Conservation (phyloP, 2,888 invertebrate genomes). For the Agrenia bidenticulata region DNA sequence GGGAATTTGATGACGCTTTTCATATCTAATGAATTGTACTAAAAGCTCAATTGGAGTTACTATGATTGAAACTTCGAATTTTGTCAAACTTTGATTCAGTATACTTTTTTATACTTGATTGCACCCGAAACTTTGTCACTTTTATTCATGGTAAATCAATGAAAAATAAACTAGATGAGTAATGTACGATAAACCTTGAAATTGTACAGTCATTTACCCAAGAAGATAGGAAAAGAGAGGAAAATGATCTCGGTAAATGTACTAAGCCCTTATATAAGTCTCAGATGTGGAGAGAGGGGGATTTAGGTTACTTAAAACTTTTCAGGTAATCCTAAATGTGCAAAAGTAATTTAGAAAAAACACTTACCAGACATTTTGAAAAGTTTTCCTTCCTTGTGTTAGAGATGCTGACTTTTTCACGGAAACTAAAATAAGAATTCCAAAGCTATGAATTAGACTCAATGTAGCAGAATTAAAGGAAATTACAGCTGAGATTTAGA, state of each 20-base stretch:
- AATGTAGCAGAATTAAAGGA: constrained; percentile 26
- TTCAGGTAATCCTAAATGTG: too few species aligned
- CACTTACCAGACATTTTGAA: constrained; percentile 21
- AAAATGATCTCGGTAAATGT: constrained; percentile 17
- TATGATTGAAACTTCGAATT: too few species aligned
- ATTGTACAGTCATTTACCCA: too few species aligned
- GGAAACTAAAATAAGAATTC: background rate
- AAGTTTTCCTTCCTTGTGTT: constrained; percentile 1
- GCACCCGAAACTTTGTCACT: background rate
- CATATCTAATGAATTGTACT: too few species aligned
- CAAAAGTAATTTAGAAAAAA: constrained; percentile 7
- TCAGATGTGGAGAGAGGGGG: too few species aligned
- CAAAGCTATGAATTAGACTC: constrained; percentile 31
- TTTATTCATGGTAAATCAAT: background rate
- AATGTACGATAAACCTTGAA: constrained; percentile 12
- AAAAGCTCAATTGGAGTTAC: too few species aligned
- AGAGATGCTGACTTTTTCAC: background rate
- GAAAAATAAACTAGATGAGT: background rate
- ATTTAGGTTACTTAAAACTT: too few species aligned
- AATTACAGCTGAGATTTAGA: constrained; percentile 4
- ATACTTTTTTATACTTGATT: background rate
- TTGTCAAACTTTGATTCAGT: too few species aligned
- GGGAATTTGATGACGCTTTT: too few species aligned
- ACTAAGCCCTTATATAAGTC: too few species aligned
- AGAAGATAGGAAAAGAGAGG: background rate